Evolutionary conservation across 92 coral and sea anemone species (phyloP).

Genomic region (Umimayanthus chanpuru): DNA sequence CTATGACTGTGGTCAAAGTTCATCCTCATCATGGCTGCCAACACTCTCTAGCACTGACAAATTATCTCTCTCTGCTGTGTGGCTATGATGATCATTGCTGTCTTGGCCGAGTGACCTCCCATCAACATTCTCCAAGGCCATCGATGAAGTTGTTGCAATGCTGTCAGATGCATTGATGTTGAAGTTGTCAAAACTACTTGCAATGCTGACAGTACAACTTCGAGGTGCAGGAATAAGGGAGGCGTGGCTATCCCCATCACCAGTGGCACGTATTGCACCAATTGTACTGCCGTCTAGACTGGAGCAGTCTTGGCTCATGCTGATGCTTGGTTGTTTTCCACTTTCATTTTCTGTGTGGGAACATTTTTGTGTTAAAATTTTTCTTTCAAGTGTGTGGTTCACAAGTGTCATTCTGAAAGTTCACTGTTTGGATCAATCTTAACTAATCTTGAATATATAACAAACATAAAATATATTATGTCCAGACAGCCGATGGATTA

Average conservation of each 20-base stretch:
- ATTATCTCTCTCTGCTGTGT: constrained; percentile 66
- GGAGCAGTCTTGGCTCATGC: constrained; percentile 97
- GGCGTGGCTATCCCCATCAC: constrained; percentile 90
- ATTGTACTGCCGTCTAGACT: constrained; percentile 92
- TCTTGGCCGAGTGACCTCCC: constrained; percentile 51
- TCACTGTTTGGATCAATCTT: too few species aligned
- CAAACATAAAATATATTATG: too few species aligned
- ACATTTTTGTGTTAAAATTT: not conserved
- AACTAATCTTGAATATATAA: too few species aligned
- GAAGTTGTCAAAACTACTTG: constrained; percentile 96
- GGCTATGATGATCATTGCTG: constrained; percentile 50
- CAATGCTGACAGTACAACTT: constrained; percentile 95
- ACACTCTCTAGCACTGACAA: constrained; percentile 84
- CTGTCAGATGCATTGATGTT: constrained; percentile 70
- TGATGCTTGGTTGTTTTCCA: constrained; percentile 94
- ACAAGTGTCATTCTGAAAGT: not conserved
- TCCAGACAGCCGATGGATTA: too few species aligned
- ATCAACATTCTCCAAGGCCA: constrained; percentile 64
- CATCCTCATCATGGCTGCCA: constrained; percentile 74
- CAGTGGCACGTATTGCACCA: constrained; percentile 73
- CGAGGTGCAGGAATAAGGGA: constrained; percentile 97
- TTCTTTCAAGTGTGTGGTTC: not conserved
- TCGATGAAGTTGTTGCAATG: constrained; percentile 67
- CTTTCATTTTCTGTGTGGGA: constrained; percentile 72
- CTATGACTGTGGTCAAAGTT: not conserved